Evolutionary conservation across 2,113 vertebrate genomes (phyloP).

Genomic region (Ondatra zibethicus): DNA sequence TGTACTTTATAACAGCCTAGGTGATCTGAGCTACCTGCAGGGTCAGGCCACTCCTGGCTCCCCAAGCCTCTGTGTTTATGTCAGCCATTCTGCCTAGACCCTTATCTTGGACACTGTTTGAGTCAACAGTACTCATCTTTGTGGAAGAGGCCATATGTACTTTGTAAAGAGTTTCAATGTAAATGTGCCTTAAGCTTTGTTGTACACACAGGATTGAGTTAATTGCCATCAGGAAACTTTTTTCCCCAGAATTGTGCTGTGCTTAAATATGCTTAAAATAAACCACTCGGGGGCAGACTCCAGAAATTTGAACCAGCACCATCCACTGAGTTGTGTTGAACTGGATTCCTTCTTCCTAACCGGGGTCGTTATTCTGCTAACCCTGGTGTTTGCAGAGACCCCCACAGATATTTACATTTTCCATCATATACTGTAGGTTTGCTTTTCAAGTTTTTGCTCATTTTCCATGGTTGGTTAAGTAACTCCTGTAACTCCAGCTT

Average conservation of each 20-base stretch:
- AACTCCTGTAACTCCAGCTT: background rate
- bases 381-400: background rate
- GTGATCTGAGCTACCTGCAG: background rate
- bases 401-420: background rate
- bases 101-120: background rate
- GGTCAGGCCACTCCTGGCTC: background rate
- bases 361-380: background rate
- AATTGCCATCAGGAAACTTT: background rate
- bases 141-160: background rate
- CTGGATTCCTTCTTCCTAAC: no score
- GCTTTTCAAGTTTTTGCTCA: constrained; percentile 2
- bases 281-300: background rate
- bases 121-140: background rate
- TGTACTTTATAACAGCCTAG: background rate
- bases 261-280: background rate
- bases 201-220: no score
- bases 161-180: background rate
- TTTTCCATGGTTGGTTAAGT: background rate
- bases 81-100: background rate
- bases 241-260: background rate
- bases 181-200: background rate
- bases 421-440: background rate
- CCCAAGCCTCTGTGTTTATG: background rate
- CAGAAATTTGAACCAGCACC: background rate
- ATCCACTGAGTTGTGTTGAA: background rate